These are phyloP conservation scores for Erebia palarica DNA, from an alignment of 2,888 invertebrate species.

Conservation along the genomic window DNA sequence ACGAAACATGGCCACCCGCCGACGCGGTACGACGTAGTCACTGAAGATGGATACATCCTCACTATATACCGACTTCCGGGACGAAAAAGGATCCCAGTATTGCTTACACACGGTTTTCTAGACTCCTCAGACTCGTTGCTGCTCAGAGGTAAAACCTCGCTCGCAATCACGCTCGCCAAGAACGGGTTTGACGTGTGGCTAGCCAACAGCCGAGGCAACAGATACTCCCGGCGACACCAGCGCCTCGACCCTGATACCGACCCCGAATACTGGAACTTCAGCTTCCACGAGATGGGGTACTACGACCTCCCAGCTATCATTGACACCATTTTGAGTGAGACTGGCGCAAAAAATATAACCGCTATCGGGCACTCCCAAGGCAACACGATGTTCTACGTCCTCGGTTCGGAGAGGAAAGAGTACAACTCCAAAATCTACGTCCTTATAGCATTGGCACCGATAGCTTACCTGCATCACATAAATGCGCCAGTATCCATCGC, in stretches of 20 bases:
- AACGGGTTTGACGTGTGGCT: conserved; percentile 55
- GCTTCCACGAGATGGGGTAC: too few species aligned
- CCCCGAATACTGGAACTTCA: too few species aligned
- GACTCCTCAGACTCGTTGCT: conserved; percentile 49
- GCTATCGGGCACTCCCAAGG: neutral
- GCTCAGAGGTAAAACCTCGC: conserved; percentile 47
- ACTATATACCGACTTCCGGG: conserved; percentile 47
- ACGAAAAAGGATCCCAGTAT: conserved; percentile 39
- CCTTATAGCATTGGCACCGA: conserved; percentile 50
- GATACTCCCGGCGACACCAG: too few species aligned
- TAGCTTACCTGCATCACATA: conserved; percentile 43
- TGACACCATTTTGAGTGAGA: too few species aligned
- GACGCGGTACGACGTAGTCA: conserved; percentile 43
- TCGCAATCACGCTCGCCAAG: conserved; percentile 44
- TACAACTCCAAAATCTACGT: neutral
- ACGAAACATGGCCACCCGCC: conserved; percentile 42
- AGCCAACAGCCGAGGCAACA: too few species aligned
- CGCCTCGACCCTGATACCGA: too few species aligned
- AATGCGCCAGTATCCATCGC: conserved; percentile 25
- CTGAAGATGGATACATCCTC: conserved; percentile 53
- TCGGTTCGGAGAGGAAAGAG: neutral
- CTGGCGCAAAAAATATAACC: too few species aligned
- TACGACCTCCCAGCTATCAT: too few species aligned
- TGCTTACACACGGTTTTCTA: conserved; percentile 48
- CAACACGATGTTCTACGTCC: neutral